Percentiles rank a stretch among this genome's conserved stretches.
phyloP scores from a whole-genome alignment of 2,888 invertebrate species.

The Protodeltote pygarga region DNA sequence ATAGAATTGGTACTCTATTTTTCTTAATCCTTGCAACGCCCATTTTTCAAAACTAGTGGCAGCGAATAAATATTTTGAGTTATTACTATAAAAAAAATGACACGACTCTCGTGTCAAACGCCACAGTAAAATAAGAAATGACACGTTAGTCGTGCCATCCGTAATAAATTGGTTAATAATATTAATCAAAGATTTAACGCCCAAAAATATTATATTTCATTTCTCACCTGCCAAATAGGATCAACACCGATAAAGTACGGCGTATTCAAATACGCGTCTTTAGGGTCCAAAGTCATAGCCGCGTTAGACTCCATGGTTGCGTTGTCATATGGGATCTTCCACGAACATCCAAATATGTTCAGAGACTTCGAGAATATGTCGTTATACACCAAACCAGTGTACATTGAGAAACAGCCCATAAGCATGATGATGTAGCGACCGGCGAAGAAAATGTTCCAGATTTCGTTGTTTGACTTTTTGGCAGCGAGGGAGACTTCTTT shows the following conservation, averaged over 20 bases:
- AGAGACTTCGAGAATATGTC: conserved; percentile 98
- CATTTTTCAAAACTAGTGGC: too few relatives aligned
- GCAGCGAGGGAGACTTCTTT: conserved; percentile 92
- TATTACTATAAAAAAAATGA: too few relatives aligned
- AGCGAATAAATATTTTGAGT: too few relatives aligned
- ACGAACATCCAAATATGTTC: conserved; percentile 97
- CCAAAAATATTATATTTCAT: not conserved
- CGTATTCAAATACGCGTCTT: conserved; percentile 80
- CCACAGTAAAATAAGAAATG: too few relatives aligned
- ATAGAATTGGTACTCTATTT: too few relatives aligned
- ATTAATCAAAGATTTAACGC: too few relatives aligned
- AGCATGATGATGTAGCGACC: conserved; percentile 98
- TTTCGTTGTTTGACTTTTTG: conserved; percentile 92
- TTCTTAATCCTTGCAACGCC: too few relatives aligned
- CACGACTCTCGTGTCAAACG: too few relatives aligned
- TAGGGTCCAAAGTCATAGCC: conserved; percentile 89
- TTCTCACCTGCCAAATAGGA: conserved; percentile 90
- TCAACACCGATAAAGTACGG: conserved; percentile 97
- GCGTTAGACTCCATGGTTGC: conserved; percentile 79
- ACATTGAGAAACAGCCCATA: conserved; percentile 99
- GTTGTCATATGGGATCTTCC: conserved; percentile 88
- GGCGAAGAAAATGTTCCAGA: conserved; percentile 99
- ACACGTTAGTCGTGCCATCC: too few relatives aligned
- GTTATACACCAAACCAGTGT: conserved; percentile 99
- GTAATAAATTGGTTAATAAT: too few relatives aligned